Evolutionary conservation across 2,888 invertebrate genomes (phyloP), one percentile per base, ranked within the genome.

Genomic region (Lutraria lutraria): DNA sequence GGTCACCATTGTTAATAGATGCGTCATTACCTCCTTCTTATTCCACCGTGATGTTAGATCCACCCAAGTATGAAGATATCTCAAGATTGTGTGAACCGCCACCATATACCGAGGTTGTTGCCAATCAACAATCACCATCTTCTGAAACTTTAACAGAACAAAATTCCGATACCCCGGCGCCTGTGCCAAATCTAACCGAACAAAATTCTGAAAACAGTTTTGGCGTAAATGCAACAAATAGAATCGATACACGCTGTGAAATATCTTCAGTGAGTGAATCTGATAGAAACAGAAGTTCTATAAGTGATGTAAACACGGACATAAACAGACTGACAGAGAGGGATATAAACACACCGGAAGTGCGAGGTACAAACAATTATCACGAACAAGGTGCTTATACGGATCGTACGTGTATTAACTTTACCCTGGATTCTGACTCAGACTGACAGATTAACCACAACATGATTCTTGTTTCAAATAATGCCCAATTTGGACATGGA

Each of bases 51-150:
- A 53, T 85, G 3, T 19, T 21, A 13, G 56, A 83, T 0, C 91
- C 91, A 2, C 91, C 91, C 3, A 91, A 91, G 84, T 91, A 91
- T 63, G 91, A 91, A 68, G 91, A 91, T 21, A 85, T 90, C n/a
- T 63, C 88, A 16, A 34, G 87, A 68, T 43, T 85, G 2, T 87
- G 72, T 80, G 87, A 85, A 10, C 90, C 89, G 29, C 90, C 91
- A 13, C 76, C 86, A 6, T 89, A 89, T 54, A 76, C 54, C n/a
- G 54, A 85, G 16, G 83, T 21, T 15, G 15, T 83, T 52, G 83
- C 83, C 0, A 52, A 19, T 25, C 56, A 56, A 6, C 54, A 81
- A 81, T 31, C 81, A n/a, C 21, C 52, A 52, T 53, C 63, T 12
- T n/a, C 63, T 25, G 25, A 25, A 68, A 12, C 25, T n/a, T 43